Evolutionary conservation across 2,888 invertebrate genomes (phyloP).

Genomic region (Drosophila emarginata): DNA sequence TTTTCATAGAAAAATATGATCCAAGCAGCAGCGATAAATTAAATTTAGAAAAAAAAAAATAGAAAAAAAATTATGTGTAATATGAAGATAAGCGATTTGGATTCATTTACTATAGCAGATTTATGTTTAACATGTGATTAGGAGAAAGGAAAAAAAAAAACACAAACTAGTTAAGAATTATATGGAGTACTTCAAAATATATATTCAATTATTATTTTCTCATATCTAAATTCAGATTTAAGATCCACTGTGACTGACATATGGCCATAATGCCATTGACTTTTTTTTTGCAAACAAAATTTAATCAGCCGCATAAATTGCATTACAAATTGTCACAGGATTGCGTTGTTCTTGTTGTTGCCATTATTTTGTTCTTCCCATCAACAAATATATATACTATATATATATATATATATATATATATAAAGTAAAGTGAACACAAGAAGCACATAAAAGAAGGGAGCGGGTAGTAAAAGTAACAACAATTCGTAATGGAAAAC

Average conservation of each 20-base stretch:
- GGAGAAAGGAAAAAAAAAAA: not conserved
- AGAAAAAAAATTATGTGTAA: not conserved
- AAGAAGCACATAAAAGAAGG: no score
- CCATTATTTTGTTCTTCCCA: conserved; percentile 46
- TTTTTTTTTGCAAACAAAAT: conserved; percentile 46
- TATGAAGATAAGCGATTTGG: not conserved
- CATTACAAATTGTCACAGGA: conserved; percentile 70
- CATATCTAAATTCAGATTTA: no score
- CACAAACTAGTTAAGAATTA: not conserved
- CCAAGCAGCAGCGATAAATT: not conserved
- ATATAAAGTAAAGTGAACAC: not conserved
- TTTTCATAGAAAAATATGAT: conserved; percentile 7
- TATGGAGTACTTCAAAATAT: no score
- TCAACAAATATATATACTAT: not conserved
- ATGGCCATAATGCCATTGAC: conserved; percentile 1
- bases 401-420: not conserved
- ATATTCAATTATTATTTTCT: no score
- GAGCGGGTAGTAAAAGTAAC: not conserved
- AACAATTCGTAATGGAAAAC: conserved; percentile 53
- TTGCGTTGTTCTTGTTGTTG: conserved; percentile 19
- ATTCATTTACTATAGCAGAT: not conserved
- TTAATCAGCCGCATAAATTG: conserved; percentile 73
- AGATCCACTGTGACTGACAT: conserved; percentile 2
- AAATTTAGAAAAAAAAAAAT: not conserved
- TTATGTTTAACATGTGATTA: not conserved